Base-by-base conservation (phyloP, 1,140 invertebrate genomes). In the Popillia japonica region DNA sequence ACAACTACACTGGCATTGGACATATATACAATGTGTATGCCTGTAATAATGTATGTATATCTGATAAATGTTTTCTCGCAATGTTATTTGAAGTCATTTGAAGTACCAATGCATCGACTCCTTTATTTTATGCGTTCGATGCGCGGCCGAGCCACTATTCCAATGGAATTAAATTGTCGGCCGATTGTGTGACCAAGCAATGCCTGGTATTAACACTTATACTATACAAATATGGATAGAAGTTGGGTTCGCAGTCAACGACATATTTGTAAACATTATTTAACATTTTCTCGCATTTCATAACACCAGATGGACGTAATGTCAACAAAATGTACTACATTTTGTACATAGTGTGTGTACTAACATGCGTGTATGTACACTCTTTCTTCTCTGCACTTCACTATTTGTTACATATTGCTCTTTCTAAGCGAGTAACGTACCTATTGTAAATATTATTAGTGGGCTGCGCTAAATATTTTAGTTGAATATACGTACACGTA, bases 261-360 rank as follows among this genome's bases (percentile, higher is more conserved):
- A 68, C 61, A 68, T 68, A 68, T 68, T 68, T 68, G 61, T 68
- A 68, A 68, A 68, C 61, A 68, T 23, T 68, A 27, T 68, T 34
- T 68, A 68, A 68, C 61, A 68, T 23, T 68, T 68, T 68, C 61
- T 68, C 8, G 61, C 61, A 68, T 68, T 68, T 68, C 61, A 68
- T 68, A 68, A 68, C 61, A 68, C 61, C 61, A 68, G 61, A 68
- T 68, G 61, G 61, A 27, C 61, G 61, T 22, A 68, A 68, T 68
- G 61, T 68, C 61, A 68, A 68, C 61, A 68, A 22, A 48, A 68
- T 68, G 27, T 34, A 55, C 48, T 55, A 55, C 48, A n/a, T 68
- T 27, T 68, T 68, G 27, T 27, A 34, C 61, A 23, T 68, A 23
- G 22, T 68, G 22, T 68, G 22, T 7, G 17, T 27, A 34, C 61